A percentile compares a stretch with the other conserved stretches of the same genome.
phyloP scores from a whole-genome alignment of 2,888 invertebrate genomes.

The Drosophila nigricruria region DNA sequence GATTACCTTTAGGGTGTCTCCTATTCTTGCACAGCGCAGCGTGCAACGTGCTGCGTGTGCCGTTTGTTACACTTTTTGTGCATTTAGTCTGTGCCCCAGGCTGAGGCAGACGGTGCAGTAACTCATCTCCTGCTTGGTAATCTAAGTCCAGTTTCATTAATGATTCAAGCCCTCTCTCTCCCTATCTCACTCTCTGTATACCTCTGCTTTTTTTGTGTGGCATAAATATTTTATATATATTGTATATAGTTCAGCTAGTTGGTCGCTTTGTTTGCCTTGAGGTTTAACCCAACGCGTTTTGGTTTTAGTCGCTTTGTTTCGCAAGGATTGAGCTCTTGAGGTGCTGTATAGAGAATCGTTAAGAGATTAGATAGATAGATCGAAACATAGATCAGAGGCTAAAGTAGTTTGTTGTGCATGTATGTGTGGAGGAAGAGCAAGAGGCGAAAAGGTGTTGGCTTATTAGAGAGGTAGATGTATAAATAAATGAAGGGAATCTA shows the following conservation, averaged over 20 bases:
- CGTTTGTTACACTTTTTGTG: slow-evolving; percentile 74
- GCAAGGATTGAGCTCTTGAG: slow-evolving; percentile 31
- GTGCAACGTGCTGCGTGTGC: slow-evolving; percentile 67
- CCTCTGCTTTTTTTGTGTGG: slow-evolving; percentile 16
- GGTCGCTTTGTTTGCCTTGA: slow-evolving; percentile 31
- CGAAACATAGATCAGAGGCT: background rate
- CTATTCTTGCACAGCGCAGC: slow-evolving; percentile 34
- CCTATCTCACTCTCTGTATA: background rate
- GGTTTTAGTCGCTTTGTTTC: slow-evolving; percentile 39
- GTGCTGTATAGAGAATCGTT: slow-evolving; percentile 18
- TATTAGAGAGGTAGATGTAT: background rate
- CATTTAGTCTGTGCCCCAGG: slow-evolving; percentile 65
- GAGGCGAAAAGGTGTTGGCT: background rate
- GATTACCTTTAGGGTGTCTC: slow-evolving; percentile 51
- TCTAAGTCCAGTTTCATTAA: slow-evolving; percentile 70
- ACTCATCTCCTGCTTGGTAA: slow-evolving; percentile 36
- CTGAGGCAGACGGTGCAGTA: slow-evolving; percentile 1
- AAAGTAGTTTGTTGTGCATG: background rate
- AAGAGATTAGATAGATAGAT: slow-evolving; percentile 16
- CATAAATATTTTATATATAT: slow-evolving; percentile 72
- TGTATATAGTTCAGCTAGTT: slow-evolving; percentile 55
- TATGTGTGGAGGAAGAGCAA: background rate
- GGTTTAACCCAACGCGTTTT: slow-evolving; percentile 44
- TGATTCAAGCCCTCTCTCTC: slow-evolving; percentile 66
- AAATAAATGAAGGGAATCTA: background rate